Evolutionary conservation across 2,888 invertebrate genomes (phyloP).

Genomic region (Drymonia ruficornis): DNA sequence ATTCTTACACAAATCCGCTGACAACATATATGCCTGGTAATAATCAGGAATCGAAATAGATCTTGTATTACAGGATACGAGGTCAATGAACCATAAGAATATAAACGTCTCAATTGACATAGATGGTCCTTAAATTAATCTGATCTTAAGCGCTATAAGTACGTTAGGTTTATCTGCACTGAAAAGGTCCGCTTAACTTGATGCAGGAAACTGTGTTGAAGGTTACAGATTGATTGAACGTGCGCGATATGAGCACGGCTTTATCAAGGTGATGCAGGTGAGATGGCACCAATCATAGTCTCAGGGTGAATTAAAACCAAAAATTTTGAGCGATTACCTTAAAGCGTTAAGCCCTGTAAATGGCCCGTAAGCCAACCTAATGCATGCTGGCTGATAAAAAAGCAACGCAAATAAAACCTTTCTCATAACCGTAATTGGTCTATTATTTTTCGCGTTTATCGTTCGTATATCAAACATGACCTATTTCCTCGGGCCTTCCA

Average conservation of each 20-base stretch:
- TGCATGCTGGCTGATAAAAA: neutral
- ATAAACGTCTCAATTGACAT: too few relatives aligned
- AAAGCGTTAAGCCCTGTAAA: neutral
- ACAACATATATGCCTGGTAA: neutral
- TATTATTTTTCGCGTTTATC: neutral
- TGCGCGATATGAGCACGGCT: neutral
- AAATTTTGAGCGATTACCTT: neutral
- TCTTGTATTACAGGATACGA: neutral
- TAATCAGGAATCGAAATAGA: neutral
- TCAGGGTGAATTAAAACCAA: neutral
- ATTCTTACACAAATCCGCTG: conserved; percentile 20
- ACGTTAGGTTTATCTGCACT: too few relatives aligned
- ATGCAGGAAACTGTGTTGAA: neutral
- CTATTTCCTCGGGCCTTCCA: conserved; percentile 20
- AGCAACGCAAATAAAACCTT: neutral
- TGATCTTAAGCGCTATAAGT: too few relatives aligned
- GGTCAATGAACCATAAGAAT: too few relatives aligned
- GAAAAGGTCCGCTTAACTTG: conserved; percentile 1
- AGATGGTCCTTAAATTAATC: too few relatives aligned
- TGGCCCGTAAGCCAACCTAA: too few relatives aligned
- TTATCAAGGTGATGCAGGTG: neutral
- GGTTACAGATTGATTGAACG: conserved; percentile 4
- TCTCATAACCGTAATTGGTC: neutral
- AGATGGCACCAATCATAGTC: neutral
- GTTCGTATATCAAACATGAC: conserved; percentile 9